phyloP scores from a whole-genome alignment of 1,140 invertebrate genomes.

The Magallana angulata region DNA sequence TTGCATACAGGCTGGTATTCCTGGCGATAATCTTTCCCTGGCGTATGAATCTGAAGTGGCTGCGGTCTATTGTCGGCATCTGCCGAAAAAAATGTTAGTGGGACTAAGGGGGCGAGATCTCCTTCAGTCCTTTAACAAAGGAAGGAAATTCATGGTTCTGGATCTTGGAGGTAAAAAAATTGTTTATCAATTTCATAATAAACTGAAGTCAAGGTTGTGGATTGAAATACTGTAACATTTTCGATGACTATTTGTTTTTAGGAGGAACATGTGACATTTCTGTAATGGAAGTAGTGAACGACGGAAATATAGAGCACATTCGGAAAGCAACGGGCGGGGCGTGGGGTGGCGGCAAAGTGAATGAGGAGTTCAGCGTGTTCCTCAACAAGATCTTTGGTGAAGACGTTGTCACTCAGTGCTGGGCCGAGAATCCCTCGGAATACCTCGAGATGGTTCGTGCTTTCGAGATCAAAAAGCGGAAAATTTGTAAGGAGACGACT shows the following conservation, averaged over 20 bases:
- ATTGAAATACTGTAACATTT: too few relatives aligned
- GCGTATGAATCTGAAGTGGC: slow-evolving; percentile 37
- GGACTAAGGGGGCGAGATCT: slow-evolving; percentile 29
- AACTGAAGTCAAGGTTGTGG: too few relatives aligned
- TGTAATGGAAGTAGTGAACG: slow-evolving; percentile 30
- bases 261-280: slow-evolving; percentile 55
- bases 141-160: slow-evolving; percentile 43
- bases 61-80: slow-evolving; percentile 35
- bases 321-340: slow-evolving; percentile 46
- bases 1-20: slow-evolving; percentile 38
- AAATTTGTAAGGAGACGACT: slow-evolving; percentile 4
- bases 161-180: slow-evolving; percentile 36
- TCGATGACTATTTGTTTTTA: not conserved
- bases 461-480: slow-evolving; percentile 50
- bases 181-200: not conserved
- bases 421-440: slow-evolving; percentile 13
- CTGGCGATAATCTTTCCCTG: slow-evolving; percentile 9
- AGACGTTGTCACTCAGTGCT: slow-evolving; percentile 28
- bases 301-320: slow-evolving; percentile 33
- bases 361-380: slow-evolving; percentile 41
- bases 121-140: slow-evolving; percentile 41
- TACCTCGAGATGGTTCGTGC: slow-evolving; percentile 42
- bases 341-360: slow-evolving; percentile 45
- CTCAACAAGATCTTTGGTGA: slow-evolving; percentile 14
- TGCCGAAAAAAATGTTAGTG: slow-evolving; percentile 39